Evolutionary conservation across 2,113 vertebrate species (phyloP).

Genomic region (Cathartes aura): DNA sequence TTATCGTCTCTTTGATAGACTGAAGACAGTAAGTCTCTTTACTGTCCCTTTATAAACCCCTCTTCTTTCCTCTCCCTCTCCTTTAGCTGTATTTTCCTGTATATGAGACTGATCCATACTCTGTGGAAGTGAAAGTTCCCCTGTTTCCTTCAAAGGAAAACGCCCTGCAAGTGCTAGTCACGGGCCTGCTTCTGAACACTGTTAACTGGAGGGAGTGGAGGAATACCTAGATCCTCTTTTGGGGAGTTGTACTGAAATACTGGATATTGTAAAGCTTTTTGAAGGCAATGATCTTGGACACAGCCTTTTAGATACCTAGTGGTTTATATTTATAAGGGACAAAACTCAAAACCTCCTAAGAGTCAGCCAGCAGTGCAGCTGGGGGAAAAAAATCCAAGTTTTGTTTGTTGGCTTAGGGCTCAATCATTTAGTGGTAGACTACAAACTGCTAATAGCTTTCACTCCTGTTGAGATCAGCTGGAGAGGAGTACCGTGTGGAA

Average conservation of each 20-base stretch:
- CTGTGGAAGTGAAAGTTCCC: not conserved
- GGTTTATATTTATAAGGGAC: not conserved
- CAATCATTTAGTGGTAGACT: not conserved
- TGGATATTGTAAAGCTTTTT: not conserved
- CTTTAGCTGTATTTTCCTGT: not conserved
- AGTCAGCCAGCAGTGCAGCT: not conserved
- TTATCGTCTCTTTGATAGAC: not conserved
- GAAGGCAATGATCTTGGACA: not conserved
- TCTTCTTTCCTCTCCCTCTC: not conserved
- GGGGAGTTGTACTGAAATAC: not conserved
- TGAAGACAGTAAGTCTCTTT: not conserved
- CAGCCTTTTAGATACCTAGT: not conserved
- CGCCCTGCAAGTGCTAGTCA: not conserved
- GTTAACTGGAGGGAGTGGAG: not conserved
- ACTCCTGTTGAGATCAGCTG: not conserved
- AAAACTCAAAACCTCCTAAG: not conserved
- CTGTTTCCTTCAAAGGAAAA: not conserved
- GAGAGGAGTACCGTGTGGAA: not conserved
- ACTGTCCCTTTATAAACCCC: not conserved
- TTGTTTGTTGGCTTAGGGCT: not conserved
- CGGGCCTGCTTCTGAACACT: not conserved
- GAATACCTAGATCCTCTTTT: not conserved
- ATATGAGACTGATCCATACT: not conserved
- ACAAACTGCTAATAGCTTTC: not conserved
- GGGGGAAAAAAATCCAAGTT: not conserved